These are phyloP conservation scores for Hirudinaria manillensis DNA, from an alignment of 2,888 invertebrate genomes.

Conservation along the genomic window DNA sequence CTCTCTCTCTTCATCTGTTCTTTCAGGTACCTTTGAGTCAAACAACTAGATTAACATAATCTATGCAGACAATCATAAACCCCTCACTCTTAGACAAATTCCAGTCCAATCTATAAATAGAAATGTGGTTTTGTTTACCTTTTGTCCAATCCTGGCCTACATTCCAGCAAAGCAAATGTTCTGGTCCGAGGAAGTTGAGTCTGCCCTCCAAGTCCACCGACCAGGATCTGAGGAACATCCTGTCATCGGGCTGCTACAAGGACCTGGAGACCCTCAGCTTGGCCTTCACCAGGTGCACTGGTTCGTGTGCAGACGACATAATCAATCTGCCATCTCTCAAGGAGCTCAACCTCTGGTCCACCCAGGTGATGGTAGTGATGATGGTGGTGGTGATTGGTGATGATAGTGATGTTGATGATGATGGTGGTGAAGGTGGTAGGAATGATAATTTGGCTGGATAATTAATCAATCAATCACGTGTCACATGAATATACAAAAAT, in stretches of 20 bases:
- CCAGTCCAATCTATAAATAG: too few relatives aligned
- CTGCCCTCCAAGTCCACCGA: conserved; percentile 6
- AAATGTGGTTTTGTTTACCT: too few relatives aligned
- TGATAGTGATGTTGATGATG: background rate
- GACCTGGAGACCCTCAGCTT: background rate
- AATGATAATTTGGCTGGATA: too few relatives aligned
- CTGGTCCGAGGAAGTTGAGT: conserved; percentile 13
- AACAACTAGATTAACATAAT: too few relatives aligned
- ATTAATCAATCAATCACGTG: too few relatives aligned
- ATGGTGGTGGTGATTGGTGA: background rate
- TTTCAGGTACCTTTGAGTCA: too few relatives aligned
- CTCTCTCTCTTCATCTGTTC: too few relatives aligned
- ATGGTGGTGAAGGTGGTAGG: too few relatives aligned
- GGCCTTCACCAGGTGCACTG: conserved; percentile 22
- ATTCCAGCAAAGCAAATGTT: background rate
- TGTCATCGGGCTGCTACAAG: background rate
- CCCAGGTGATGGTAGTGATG: background rate
- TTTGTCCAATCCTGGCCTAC: too few relatives aligned
- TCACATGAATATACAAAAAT: too few relatives aligned
- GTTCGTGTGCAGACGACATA: conserved; percentile 4
- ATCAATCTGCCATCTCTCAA: conserved; percentile 8
- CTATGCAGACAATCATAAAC: too few relatives aligned
- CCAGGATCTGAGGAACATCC: conserved; percentile 9
- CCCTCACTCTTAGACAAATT: too few relatives aligned
- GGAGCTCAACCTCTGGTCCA: conserved; percentile 23